Base-by-base conservation (phyloP, 2,888 invertebrate genomes). In the Julus scanicus region DNA sequence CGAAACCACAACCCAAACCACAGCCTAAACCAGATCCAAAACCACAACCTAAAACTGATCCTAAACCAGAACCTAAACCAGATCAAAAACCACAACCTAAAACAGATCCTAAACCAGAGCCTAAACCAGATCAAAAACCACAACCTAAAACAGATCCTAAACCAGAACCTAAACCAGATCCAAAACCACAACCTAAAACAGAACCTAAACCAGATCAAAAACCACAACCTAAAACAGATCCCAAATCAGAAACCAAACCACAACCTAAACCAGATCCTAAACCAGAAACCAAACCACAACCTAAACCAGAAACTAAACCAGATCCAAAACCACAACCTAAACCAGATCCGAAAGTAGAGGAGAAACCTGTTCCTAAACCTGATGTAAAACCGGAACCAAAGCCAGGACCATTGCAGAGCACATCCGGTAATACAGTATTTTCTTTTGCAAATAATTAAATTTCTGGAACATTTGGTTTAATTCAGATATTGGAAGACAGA, bases 111-210 rank as follows among this genome's bases (percentile, higher is more conserved):
- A 53, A 86, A 57, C 17, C 57, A 13, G 53, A 53, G 29, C 17
- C 49, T 2, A 53, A 86, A 29, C 5, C 29, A 20, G 53, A 86
- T 15, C 29, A 8, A 53, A 20, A 29, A 29, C 3, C 86, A 57
- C 29, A 86, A 86, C 20, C 20, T 1, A 53, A 86, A 13, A 8
- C 57, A 1, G 20, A 85, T 2, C 40, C 85, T 3, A 44, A 86
- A 53, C 53, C 86, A 9, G 57, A 86, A 86, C 0, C 20, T 6
- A 53, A 86, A 86, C 86, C 86, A 57, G 37, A 53, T 29, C n/a
- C 86, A 15, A 39, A 53, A 86, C 57, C 86, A 3, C 37, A 86
- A 57, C 5, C 6, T 4, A 39, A 86, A 86, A 53, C 57, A 37
- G 37, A 86, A 37, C 0, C 53, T 0, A 37, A 86, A 53, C 29